Evolutionary conservation across 2,797 vertebrate species (phyloP).

Genomic region (Chelmon rostratus): DNA sequence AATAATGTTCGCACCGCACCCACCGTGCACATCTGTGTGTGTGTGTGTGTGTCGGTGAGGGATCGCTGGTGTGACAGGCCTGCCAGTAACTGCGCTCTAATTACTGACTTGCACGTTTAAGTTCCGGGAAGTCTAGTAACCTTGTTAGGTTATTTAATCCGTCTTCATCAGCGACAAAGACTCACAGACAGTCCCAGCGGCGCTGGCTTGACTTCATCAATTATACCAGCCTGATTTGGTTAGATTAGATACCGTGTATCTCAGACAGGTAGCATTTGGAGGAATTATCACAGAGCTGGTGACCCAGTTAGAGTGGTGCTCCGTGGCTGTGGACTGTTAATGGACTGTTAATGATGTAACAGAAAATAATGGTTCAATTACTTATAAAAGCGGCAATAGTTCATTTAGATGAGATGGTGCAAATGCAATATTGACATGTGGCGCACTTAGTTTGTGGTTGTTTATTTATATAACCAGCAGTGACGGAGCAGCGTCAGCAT

Average conservation of each 20-base stretch:
- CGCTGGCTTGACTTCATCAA: conserved; percentile 44
- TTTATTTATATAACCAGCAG: not conserved
- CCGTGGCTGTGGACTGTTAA: not conserved
- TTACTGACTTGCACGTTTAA: conserved; percentile 42
- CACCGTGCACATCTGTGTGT: not conserved
- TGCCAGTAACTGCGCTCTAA: conserved; percentile 52
- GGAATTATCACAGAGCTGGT: conserved; percentile 4
- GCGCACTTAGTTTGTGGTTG: too few relatives aligned
- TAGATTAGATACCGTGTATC: conserved; percentile 26
- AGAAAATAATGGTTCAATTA: not conserved
- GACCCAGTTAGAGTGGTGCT: conserved; percentile 37
- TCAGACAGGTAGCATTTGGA: conserved; percentile 39
- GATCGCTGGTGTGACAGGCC: conserved; percentile 7
- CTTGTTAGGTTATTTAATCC: conserved; percentile 63
- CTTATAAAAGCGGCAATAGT: not conserved
- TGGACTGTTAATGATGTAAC: not conserved
- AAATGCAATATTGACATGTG: not conserved
- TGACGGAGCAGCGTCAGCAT: not conserved
- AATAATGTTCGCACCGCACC: not conserved
- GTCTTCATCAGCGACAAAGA: conserved; percentile 66
- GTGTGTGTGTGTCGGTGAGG: not conserved
- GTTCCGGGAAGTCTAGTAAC: conserved; percentile 52
- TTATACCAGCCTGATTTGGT: conserved; percentile 47
- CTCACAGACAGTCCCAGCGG: conserved; percentile 23
- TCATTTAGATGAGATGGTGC: not conserved